Conservation (phyloP, 2,797 vertebrate species). For the Mycteria americana region DNA sequence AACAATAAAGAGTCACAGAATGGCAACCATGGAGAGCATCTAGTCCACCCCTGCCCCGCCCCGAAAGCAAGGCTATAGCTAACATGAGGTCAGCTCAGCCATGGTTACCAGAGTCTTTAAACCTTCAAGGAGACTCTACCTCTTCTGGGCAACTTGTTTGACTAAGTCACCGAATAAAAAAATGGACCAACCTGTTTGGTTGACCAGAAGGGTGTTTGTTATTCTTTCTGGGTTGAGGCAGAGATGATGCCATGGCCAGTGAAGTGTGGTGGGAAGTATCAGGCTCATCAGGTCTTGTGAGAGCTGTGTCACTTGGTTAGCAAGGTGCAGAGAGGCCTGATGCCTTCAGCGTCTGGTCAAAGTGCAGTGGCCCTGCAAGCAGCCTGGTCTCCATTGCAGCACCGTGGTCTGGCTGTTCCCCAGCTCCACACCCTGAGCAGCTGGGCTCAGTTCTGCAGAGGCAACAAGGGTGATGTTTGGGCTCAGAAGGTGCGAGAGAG, state of each 20-base stretch:
- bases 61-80: neutral
- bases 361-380: neutral
- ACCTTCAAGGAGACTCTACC: neutral
- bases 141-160: neutral
- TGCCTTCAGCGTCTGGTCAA: neutral
- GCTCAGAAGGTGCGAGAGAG: neutral
- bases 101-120: neutral
- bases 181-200: neutral
- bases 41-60: neutral
- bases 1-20: neutral
- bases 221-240: neutral
- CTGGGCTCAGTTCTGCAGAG: neutral
- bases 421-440: neutral
- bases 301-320: neutral
- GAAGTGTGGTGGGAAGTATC: accelerated
- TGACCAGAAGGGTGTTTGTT: neutral
- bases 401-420: neutral
- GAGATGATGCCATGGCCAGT: neutral
- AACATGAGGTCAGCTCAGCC: neutral
- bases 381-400: neutral
- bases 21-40: neutral
- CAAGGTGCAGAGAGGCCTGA: neutral
- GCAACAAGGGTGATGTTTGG: neutral
- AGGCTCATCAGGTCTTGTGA: neutral
- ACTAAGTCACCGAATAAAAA: neutral